Conservation (phyloP, 2,113 vertebrate species). For the Himantopus leucocephalus region DNA sequence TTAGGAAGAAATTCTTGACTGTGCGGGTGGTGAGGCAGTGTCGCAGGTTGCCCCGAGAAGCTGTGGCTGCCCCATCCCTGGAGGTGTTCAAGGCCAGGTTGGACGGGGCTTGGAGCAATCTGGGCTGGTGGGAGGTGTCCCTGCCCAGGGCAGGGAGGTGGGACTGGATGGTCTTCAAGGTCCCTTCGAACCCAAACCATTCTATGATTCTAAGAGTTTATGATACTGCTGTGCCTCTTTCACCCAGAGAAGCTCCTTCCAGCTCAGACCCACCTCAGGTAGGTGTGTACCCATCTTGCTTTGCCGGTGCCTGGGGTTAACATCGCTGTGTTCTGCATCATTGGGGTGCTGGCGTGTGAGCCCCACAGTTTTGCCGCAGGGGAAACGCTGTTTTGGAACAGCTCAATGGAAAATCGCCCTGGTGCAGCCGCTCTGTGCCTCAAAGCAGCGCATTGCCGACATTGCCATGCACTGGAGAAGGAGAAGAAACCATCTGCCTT, state of each 20-base stretch:
- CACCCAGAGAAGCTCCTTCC: not conserved
- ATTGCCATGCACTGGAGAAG: not conserved
- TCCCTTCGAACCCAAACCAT: no score
- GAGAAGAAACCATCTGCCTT: slow-evolving; percentile 13
- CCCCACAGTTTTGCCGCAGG: not conserved
- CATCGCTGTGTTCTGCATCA: not conserved
- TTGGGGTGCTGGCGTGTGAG: not conserved
- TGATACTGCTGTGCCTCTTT: not conserved
- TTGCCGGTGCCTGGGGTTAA: not conserved
- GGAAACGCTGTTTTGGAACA: not conserved
- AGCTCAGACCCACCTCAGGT: not conserved
- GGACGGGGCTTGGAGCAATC: no score
- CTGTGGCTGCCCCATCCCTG: no score
- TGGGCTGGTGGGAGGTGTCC: no score
- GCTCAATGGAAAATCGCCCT: not conserved
- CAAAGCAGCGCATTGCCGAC: not conserved
- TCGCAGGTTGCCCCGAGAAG: no score
- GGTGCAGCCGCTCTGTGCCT: not conserved
- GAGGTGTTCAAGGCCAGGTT: no score
- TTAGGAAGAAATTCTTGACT: no score
- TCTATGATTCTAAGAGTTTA: not conserved
- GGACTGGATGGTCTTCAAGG: no score
- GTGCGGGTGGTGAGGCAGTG: no score
- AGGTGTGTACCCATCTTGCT: not conserved
- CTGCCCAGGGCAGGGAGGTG: no score